Conservation (phyloP, 2,113 vertebrate genomes). For the Pachypanchax playfairii region DNA sequence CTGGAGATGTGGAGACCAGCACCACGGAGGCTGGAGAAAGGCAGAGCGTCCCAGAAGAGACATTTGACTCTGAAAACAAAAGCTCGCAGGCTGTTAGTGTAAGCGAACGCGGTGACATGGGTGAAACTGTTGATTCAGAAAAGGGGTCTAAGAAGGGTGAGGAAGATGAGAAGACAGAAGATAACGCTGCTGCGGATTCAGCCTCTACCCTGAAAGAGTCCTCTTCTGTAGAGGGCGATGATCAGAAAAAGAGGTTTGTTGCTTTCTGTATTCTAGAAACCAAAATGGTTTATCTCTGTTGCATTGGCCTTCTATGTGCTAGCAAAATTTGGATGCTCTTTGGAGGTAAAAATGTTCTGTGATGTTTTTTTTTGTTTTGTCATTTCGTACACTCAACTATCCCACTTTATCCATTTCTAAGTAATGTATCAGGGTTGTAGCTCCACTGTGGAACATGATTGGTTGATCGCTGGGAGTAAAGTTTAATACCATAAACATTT, state of each 20-base stretch:
- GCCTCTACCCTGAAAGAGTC: conserved; percentile 91
- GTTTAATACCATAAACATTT: conserved; percentile 34
- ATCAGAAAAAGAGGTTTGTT: conserved; percentile 99
- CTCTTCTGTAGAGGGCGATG: conserved; percentile 96
- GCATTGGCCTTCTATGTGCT: conserved; percentile 86
- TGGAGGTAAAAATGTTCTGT: conserved; percentile 76
- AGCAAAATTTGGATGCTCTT: conserved; percentile 80
- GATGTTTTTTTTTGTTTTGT: conserved; percentile 34
- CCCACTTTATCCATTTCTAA: conserved; percentile 50
- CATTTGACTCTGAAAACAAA: conserved; percentile 83
- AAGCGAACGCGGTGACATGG: conserved; percentile 79
- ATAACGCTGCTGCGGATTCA: conserved; percentile 84
- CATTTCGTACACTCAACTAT: conserved; percentile 55
- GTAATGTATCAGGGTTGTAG: conserved; percentile 52
- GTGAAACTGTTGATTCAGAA: conserved; percentile 83
- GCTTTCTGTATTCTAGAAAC: conserved; percentile 97
- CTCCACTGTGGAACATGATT: conserved; percentile 48
- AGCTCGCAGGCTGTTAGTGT: conserved; percentile 87
- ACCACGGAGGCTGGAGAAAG: conserved; percentile 78
- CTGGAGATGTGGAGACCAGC: conserved; percentile 83
- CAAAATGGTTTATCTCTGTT: conserved; percentile 95
- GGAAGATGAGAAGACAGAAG: conserved; percentile 91
- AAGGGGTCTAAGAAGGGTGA: conserved; percentile 87
- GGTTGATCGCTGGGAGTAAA: conserved; percentile 44
- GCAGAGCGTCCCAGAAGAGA: conserved; percentile 83